Conservation (phyloP, 2,888 invertebrate species). For the Philonicus albiceps region DNA sequence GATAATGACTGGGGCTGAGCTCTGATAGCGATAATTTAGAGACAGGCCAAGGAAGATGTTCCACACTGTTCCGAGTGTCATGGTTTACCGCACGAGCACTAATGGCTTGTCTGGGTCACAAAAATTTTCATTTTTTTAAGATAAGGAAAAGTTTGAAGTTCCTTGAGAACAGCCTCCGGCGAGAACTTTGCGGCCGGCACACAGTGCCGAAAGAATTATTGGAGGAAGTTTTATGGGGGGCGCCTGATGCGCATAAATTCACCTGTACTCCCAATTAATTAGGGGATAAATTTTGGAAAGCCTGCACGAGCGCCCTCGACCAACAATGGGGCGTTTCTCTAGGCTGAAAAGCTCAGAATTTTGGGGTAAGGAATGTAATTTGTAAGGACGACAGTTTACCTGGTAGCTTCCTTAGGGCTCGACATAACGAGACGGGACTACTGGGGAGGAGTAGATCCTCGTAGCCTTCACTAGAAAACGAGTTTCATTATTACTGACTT, state of each 20-base stretch:
- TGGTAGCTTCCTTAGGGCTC: not conserved
- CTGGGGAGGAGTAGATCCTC: not conserved
- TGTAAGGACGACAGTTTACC: not conserved
- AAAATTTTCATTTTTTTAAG: slow-evolving; percentile 30
- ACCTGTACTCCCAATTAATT: slow-evolving; percentile 33
- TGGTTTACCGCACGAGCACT: not conserved
- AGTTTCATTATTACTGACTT: not conserved
- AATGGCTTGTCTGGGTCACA: slow-evolving; percentile 8
- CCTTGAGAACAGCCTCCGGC: not conserved
- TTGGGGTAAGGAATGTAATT: not conserved
- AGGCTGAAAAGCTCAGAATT: not conserved
- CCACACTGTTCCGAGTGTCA: not conserved
- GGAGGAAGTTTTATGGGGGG: not conserved
- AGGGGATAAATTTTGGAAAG: slow-evolving; percentile 20
- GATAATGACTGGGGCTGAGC: slow-evolving; percentile 35
- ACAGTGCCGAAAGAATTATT: not conserved
- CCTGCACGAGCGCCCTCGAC: not conserved
- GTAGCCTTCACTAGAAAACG: not conserved
- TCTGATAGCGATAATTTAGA: not conserved
- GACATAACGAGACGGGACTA: not conserved
- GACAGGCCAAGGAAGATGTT: not conserved
- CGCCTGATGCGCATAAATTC: slow-evolving; percentile 21
- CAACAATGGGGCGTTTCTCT: not conserved
- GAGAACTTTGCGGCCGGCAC: not conserved
- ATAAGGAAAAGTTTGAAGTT: slow-evolving; percentile 26